phyloP scores from a whole-genome alignment of 2,113 vertebrate genomes.

The Rhodinocichla rosea region DNA sequence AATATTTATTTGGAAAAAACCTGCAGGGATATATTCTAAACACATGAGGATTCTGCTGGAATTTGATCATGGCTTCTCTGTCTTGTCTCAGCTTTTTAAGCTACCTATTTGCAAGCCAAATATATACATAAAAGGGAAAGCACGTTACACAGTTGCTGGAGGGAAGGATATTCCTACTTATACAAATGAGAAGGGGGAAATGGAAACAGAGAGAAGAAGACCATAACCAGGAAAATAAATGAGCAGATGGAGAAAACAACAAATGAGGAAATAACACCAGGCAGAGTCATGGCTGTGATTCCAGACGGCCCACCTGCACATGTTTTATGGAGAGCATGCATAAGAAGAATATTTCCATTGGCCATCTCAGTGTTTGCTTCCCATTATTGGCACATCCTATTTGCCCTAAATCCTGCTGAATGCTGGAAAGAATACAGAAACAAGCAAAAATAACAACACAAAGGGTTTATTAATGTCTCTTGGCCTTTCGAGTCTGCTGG shows the following conservation, averaged over 20 bases:
- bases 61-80: slow-evolving; percentile 16
- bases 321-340: slow-evolving; percentile 13
- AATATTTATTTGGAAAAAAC: not conserved
- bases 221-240: slow-evolving; percentile 60
- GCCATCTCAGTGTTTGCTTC: slow-evolving; percentile 29
- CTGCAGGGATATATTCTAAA: not conserved
- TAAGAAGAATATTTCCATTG: slow-evolving; percentile 38
- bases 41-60: not conserved
- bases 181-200: slow-evolving; percentile 51
- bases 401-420: slow-evolving; percentile 17
- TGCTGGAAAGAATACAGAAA: slow-evolving; percentile 1
- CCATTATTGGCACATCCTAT: not conserved
- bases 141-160: slow-evolving; percentile 51
- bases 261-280: slow-evolving; percentile 61
- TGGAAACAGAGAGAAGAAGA: slow-evolving; percentile 23
- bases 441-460: slow-evolving; percentile 5
- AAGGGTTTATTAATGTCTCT: slow-evolving; percentile 2
- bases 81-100: slow-evolving; percentile 32
- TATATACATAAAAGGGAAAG: slow-evolving; percentile 60
- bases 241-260: slow-evolving; percentile 66
- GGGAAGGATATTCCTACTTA: slow-evolving; percentile 60
- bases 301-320: slow-evolving; percentile 59
- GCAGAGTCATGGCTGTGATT: slow-evolving; percentile 62
- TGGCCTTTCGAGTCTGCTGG: not conserved
- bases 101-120: slow-evolving; percentile 66